Conservation (phyloP, 2,888 invertebrate genomes). For the Diarsia brunnea region DNA sequence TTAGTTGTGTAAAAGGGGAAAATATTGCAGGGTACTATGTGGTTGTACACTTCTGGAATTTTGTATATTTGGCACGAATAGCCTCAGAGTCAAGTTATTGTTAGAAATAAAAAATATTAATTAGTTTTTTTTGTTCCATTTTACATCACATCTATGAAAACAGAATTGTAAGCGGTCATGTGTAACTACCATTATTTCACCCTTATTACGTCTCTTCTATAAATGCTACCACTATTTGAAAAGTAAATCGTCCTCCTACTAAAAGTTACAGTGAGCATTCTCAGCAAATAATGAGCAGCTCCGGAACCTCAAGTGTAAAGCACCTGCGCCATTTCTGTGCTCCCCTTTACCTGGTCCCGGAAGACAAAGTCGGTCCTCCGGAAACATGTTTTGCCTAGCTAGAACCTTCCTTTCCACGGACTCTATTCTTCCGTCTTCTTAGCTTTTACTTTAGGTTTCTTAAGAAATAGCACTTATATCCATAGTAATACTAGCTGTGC, state of each 20-base stretch:
- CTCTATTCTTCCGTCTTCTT: not conserved
- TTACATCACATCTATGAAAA: not conserved
- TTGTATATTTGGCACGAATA: not conserved
- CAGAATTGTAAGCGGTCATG: not conserved
- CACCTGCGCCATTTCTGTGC: not conserved
- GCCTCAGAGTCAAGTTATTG: not conserved
- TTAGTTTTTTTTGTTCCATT: too few species aligned
- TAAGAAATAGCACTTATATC: not conserved
- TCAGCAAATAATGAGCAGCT: not conserved
- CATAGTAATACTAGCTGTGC: too few species aligned
- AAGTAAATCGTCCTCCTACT: not conserved
- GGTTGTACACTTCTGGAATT: not conserved
- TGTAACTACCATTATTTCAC: not conserved
- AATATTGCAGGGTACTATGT: not conserved
- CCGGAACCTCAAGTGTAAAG: not conserved
- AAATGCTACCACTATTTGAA: not conserved
- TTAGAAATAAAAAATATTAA: too few species aligned
- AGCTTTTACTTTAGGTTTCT: not conserved
- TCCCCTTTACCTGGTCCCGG: not conserved
- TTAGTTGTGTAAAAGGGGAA: not conserved
- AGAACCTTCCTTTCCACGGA: constrained; percentile 4
- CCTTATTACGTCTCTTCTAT: not conserved
- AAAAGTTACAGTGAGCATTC: not conserved
- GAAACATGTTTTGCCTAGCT: not conserved
- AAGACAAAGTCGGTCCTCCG: not conserved